Percentiles rank a stretch among this genome's conserved stretches.
Evolutionary conservation across 2,797 vertebrate genomes (phyloP).

Genomic region (Dryobates pubescens): DNA sequence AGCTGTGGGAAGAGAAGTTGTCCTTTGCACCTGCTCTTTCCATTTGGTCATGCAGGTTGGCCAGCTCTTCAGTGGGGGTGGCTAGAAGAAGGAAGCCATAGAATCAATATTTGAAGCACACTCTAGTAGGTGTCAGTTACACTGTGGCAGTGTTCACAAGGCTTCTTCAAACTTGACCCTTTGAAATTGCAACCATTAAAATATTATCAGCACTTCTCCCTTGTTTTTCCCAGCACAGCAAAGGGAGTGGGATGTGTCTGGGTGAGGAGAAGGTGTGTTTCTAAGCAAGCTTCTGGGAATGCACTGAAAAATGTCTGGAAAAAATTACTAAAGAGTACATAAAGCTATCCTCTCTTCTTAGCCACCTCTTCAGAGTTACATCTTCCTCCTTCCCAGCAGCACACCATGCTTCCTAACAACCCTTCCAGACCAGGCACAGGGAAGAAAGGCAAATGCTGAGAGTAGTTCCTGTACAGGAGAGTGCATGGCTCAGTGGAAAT

Average conservation of each 20-base stretch:
- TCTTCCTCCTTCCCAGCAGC: background rate
- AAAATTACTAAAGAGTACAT: background rate
- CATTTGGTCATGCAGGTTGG: fast-evolving
- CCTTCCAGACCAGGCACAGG: background rate
- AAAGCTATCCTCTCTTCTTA: background rate
- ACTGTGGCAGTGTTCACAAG: background rate
- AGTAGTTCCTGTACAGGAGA: background rate
- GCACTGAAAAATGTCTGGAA: background rate
- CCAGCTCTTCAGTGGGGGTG: background rate
- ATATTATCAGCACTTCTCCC: background rate
- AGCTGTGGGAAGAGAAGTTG: background rate
- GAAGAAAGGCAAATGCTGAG: background rate
- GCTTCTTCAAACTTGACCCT: background rate
- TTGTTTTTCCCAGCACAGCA: background rate
- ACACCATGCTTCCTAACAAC: background rate
- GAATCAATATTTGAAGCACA: background rate
- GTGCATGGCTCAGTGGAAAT: background rate
- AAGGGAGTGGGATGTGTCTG: background rate
- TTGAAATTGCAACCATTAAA: background rate
- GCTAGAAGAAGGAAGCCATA: background rate
- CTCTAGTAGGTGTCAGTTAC: background rate
- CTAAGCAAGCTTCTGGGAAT: background rate
- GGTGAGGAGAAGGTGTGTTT: background rate
- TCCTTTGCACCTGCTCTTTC: background rate
- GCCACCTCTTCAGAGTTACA: background rate